These are phyloP conservation scores for Hydriomena furcata DNA, from an alignment of 2,888 invertebrate species.

Conservation along the genomic window DNA sequence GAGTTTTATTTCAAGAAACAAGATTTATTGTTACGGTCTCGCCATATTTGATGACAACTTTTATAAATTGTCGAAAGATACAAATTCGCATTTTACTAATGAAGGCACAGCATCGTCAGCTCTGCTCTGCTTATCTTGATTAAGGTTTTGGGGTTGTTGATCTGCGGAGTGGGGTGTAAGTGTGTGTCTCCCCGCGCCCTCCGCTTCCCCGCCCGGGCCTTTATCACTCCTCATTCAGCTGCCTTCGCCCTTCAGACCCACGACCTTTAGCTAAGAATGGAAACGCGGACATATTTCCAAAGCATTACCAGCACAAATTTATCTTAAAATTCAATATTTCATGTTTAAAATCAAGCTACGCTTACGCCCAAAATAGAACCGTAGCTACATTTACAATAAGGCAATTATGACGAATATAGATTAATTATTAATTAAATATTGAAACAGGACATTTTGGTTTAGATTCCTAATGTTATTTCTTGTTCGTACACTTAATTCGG, in stretches of 20 bases:
- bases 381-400: no score
- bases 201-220: constrained; percentile 52
- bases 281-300: constrained; percentile 57
- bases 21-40: constrained; percentile 40
- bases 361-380: no score
- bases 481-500: no score
- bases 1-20: constrained; percentile 45
- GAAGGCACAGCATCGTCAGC: constrained; percentile 54
- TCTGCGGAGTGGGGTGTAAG: constrained; percentile 62
- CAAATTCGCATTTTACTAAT: constrained; percentile 50
- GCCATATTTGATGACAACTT: constrained; percentile 36
- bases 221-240: constrained; percentile 64
- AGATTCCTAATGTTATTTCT: no score
- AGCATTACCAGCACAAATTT: constrained; percentile 36
- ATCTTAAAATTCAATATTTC: neutral
- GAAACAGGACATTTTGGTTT: no score
- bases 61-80: constrained; percentile 27
- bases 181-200: constrained; percentile 36
- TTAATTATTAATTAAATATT: no score
- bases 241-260: constrained; percentile 67
- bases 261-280: constrained; percentile 67
- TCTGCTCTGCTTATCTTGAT: constrained; percentile 67
- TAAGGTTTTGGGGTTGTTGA: constrained; percentile 76
- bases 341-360: no score
- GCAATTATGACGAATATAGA: no score